Conservation (phyloP, 2,888 invertebrate genomes). For the Cephus rjabovi region DNA sequence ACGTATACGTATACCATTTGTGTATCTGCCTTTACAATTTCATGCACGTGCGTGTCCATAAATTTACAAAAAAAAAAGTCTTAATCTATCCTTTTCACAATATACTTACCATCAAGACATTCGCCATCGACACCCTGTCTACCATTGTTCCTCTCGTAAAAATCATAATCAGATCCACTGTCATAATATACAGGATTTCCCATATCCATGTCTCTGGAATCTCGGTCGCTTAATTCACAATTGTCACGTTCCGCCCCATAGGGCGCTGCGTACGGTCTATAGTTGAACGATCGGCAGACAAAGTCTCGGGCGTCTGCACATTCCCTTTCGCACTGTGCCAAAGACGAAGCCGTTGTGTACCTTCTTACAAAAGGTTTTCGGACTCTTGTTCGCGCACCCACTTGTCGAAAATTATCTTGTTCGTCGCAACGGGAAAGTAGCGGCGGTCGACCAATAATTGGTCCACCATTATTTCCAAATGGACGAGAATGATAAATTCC, state of each 20-base stretch:
- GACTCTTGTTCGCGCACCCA: conserved; percentile 82
- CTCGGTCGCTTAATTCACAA: conserved; percentile 90
- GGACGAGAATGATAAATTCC: conserved; percentile 58
- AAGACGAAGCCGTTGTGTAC: conserved; percentile 78
- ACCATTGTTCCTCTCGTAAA: conserved; percentile 83
- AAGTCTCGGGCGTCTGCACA: conserved; percentile 87
- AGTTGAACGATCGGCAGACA: conserved; percentile 89
- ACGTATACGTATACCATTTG: neutral
- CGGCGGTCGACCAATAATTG: conserved; percentile 65
- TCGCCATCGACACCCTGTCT: conserved; percentile 79
- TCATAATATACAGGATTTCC: conserved; percentile 90
- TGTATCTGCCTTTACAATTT: neutral
- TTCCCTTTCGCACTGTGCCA: conserved; percentile 86
- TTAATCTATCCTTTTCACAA: neutral
- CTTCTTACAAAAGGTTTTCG: conserved; percentile 82
- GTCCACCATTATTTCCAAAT: conserved; percentile 61
- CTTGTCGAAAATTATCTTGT: conserved; percentile 84
- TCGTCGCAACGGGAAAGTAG: conserved; percentile 79
- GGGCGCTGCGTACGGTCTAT: conserved; percentile 75
- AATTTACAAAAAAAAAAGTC: neutral
- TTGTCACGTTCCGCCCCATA: conserved; percentile 81
- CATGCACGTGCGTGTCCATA: neutral
- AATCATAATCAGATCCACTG: conserved; percentile 84
- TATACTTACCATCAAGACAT: conserved; percentile 83
- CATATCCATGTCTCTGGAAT: conserved; percentile 84